Conservation (phyloP, 2,888 invertebrate genomes). For the Argynnis bischoffii region DNA sequence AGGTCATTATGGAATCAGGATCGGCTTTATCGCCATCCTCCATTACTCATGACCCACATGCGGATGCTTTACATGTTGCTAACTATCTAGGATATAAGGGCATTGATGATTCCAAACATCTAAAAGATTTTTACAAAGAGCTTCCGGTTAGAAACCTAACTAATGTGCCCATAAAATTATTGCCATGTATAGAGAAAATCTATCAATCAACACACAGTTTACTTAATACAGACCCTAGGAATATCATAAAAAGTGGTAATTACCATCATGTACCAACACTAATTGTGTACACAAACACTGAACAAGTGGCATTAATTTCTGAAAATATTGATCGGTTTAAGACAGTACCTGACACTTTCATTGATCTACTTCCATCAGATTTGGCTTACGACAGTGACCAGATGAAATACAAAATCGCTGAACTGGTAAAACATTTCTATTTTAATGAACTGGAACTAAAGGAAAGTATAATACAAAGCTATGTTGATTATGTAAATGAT, state of each 20-base stretch:
- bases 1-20: constrained; percentile 68
- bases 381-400: constrained; percentile 53
- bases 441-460: constrained; percentile 48
- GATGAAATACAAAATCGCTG: constrained; percentile 51
- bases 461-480: constrained; percentile 46
- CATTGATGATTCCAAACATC: constrained; percentile 41
- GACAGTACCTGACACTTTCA: constrained; percentile 52
- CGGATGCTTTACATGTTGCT: constrained; percentile 61
- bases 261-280: constrained; percentile 61
- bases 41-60: constrained; percentile 55
- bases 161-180: constrained; percentile 49
- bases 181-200: constrained; percentile 63
- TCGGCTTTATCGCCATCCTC: constrained; percentile 63
- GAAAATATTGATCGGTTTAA: constrained; percentile 48
- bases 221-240: constrained; percentile 58
- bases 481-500: constrained; percentile 62
- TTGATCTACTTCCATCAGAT: constrained; percentile 62
- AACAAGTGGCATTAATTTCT: constrained; percentile 47
- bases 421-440: constrained; percentile 64
- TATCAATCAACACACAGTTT: constrained; percentile 47
- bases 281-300: constrained; percentile 53
- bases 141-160: constrained; percentile 45
- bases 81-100: constrained; percentile 68
- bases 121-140: constrained; percentile 54
- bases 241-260: constrained; percentile 49